These are phyloP conservation scores for Myotis brandtii DNA, from an alignment of 2,113 vertebrate genomes.

Conservation along the genomic window DNA sequence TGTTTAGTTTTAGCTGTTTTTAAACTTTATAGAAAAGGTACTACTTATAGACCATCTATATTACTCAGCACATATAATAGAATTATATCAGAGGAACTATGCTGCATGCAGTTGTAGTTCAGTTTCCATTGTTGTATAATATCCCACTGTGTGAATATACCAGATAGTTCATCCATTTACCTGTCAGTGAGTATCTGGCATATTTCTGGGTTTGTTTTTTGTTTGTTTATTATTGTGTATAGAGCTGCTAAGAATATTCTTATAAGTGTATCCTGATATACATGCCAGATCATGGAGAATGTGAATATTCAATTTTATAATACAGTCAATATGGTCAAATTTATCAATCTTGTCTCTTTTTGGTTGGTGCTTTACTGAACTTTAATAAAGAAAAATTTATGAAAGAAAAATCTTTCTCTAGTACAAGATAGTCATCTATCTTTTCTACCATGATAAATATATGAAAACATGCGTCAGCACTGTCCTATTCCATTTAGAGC, in stretches of 20 bases:
- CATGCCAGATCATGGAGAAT: not conserved
- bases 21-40: not conserved
- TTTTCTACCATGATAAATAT: not conserved
- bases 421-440: not conserved
- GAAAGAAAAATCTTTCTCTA: not conserved
- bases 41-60: not conserved
- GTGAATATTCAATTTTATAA: slow-evolving; percentile 8
- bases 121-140: not conserved
- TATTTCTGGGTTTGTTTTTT: not conserved
- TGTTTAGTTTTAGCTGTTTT: slow-evolving; percentile 2
- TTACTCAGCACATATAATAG: not conserved
- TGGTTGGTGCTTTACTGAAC: not conserved
- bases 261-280: not conserved
- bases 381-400: not conserved
- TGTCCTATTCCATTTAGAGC: not conserved
- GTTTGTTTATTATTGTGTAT: not conserved
- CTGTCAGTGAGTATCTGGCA: not conserved
- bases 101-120: not conserved
- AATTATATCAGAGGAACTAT: not conserved
- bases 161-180: not conserved
- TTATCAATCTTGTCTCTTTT: not conserved
- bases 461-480: not conserved
- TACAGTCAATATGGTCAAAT: not conserved
- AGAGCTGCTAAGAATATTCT: not conserved
- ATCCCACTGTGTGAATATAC: not conserved